A percentile compares a stretch with the other conserved stretches of the same genome.
Evolutionary conservation across 2,113 vertebrate species (phyloP).

Genomic region (Pycnonotus jocosus): DNA sequence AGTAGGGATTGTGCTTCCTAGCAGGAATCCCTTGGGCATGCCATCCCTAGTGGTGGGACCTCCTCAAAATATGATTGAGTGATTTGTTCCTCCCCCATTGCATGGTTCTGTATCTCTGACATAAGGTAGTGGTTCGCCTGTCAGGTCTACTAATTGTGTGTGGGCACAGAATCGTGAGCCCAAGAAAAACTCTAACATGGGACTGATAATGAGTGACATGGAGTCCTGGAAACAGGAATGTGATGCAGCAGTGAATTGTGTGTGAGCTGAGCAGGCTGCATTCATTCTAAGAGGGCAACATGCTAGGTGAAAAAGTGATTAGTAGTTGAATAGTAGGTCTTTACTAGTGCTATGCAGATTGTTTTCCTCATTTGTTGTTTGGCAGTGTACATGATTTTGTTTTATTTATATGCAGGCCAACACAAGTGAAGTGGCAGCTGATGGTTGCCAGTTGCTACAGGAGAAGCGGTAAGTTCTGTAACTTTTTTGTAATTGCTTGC

Average conservation of each 20-base stretch:
- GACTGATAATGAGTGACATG: neutral
- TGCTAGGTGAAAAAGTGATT: neutral
- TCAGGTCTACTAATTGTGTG: neutral
- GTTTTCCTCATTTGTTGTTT: neutral
- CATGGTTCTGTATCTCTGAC: neutral
- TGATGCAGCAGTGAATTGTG: neutral
- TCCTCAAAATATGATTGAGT: neutral
- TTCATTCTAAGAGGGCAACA: neutral
- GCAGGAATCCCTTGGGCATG: neutral
- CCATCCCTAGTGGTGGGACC: neutral
- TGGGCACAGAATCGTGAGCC: neutral
- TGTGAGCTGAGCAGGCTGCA: neutral
- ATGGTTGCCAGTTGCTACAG: constrained; percentile 95
- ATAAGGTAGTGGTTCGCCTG: neutral
- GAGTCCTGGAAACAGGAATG: neutral
- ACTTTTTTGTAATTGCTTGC: neutral
- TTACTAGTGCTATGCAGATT: neutral
- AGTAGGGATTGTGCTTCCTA: neutral
- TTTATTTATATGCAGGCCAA: constrained; percentile 74
- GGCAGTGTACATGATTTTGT: neutral
- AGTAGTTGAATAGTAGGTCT: neutral
- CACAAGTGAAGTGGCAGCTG: constrained; percentile 90
- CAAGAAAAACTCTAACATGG: fast-evolving
- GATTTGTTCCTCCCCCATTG: neutral
- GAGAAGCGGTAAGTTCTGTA: constrained; percentile 80